Evolutionary conservation across 1,140 invertebrate species (phyloP).

Genomic region (Colletes latitarsis): DNA sequence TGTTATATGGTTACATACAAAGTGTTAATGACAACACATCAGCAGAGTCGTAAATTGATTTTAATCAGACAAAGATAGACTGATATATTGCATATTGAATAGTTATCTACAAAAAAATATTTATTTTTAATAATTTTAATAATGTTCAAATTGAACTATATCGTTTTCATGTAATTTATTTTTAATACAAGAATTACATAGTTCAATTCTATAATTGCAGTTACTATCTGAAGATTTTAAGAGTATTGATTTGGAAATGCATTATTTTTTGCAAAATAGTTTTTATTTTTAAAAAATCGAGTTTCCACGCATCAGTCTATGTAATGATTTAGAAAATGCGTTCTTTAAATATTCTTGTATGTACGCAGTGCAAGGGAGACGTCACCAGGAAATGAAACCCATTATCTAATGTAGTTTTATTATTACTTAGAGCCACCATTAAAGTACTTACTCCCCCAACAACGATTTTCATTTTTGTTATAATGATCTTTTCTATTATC

Average conservation of each 20-base stretch:
- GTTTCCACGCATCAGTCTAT: not conserved
- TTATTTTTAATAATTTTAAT: too few species aligned
- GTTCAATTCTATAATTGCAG: too few species aligned
- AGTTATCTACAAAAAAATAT: too few species aligned
- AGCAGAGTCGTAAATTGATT: too few species aligned
- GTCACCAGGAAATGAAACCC: constrained; percentile 67
- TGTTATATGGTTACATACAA: too few species aligned
- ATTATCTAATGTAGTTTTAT: constrained; percentile 75
- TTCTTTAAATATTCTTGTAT: not conserved
- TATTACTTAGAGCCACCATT: constrained; percentile 63
- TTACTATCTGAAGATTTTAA: not conserved
- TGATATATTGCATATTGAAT: too few species aligned
- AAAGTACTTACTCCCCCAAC: constrained; percentile 60
- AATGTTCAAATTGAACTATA: too few species aligned
- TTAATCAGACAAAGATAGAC: too few species aligned
- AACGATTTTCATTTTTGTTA: not conserved
- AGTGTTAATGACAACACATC: too few species aligned
- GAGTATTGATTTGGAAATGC: not conserved
- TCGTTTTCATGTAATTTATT: too few species aligned
- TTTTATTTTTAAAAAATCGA: too few species aligned
- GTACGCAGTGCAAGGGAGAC: not conserved
- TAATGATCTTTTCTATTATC: constrained; percentile 5
- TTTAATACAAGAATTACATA: too few species aligned
- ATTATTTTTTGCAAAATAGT: not conserved
- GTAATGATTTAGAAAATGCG: not conserved